A percentile compares a stretch with the other conserved stretches of the same genome.
Evolutionary conservation across 2,888 invertebrate species (phyloP).

Genomic region (Lepidocyrtoides sp.): DNA sequence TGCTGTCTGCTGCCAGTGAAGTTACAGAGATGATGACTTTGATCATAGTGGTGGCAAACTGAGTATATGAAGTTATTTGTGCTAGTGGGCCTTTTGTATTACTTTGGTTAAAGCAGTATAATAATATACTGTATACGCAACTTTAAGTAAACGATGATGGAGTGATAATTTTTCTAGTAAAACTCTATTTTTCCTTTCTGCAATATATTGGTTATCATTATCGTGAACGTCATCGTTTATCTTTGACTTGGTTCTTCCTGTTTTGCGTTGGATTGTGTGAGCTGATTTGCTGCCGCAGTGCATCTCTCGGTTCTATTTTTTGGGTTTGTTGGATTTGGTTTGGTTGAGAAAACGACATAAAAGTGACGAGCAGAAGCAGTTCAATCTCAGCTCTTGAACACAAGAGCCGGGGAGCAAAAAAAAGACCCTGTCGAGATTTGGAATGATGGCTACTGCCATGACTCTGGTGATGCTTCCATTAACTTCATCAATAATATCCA

Average conservation of each 20-base stretch:
- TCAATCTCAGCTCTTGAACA: not conserved
- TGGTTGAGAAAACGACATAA: no score
- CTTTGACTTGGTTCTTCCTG: not conserved
- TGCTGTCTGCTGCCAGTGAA: not conserved
- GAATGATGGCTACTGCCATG: not conserved
- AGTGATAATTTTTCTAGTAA: constrained; percentile 41
- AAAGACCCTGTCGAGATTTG: constrained; percentile 3
- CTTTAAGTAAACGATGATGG: constrained; percentile 1
- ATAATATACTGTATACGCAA: not conserved
- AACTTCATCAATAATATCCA: constrained; percentile 41
- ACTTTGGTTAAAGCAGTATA: not conserved
- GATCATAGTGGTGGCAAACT: not conserved
- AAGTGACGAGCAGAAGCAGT: no score
- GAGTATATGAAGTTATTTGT: constrained; percentile 43
- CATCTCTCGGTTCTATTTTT: no score
- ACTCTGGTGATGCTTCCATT: constrained; percentile 12
- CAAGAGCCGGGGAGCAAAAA: not conserved
- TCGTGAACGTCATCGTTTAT: constrained; percentile 31
- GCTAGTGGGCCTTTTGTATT: constrained; percentile 27
- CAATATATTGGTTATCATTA: constrained; percentile 4
- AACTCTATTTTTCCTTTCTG: constrained; percentile 16
- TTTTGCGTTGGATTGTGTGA: no score
- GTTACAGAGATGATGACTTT: not conserved
- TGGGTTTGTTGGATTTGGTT: no score
- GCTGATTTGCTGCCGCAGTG: no score